A percentile compares a stretch with the other conserved stretches of the same genome.
Conservation (phyloP, 2,888 invertebrate genomes). For the Nysson spinosus region DNA sequence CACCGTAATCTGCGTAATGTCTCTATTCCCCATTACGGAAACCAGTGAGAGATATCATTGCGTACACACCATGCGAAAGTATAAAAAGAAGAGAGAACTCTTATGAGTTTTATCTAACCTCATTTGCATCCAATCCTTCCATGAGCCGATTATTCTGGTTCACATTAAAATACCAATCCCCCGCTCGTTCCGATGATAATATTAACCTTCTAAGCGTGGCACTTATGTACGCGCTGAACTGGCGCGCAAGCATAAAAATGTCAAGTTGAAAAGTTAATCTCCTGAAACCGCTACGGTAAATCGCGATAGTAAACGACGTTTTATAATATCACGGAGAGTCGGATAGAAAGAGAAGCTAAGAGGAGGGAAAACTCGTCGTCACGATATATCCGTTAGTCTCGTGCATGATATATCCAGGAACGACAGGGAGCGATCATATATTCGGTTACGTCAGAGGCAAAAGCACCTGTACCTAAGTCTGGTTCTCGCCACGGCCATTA, state of each 20-base stretch:
- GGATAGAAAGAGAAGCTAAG: too few species aligned
- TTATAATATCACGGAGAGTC: neutral
- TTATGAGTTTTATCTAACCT: too few species aligned
- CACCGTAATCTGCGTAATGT: conserved; percentile 39
- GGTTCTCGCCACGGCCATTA: conserved; percentile 6
- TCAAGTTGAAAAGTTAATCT: conserved; percentile 20
- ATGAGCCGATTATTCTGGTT: conserved; percentile 16
- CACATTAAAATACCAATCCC: conserved; percentile 33
- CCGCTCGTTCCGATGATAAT: conserved; percentile 19
- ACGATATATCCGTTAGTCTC: conserved; percentile 11
- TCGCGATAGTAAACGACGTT: conserved; percentile 6
- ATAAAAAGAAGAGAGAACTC: conserved; percentile 13
- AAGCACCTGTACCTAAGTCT: conserved; percentile 40
- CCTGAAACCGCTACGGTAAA: neutral
- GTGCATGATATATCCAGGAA: too few species aligned
- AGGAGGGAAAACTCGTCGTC: conserved; percentile 15
- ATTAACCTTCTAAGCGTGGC: conserved; percentile 7
- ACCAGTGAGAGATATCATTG: conserved; percentile 3
- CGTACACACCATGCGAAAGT: too few species aligned
- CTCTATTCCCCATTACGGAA: conserved; percentile 34
- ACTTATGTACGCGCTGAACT: conserved; percentile 36
- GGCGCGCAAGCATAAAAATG: conserved; percentile 25
- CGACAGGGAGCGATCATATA: neutral
- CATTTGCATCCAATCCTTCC: too few species aligned
- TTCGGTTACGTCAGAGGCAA: conserved; percentile 15